Conservation (phyloP, 2,797 vertebrate species). For the Catharus ustulatus region DNA sequence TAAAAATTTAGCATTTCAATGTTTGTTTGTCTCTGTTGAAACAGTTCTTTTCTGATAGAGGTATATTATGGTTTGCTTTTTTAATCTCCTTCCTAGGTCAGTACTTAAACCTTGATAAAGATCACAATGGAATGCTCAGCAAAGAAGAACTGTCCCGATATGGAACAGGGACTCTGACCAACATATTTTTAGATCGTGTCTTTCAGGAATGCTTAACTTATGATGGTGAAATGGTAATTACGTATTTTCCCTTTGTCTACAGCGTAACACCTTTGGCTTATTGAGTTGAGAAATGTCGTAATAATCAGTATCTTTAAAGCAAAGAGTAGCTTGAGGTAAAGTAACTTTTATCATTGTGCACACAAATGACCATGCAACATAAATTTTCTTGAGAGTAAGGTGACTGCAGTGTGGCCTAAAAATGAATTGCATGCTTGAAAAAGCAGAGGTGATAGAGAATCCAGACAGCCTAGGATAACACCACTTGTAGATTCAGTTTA, state of each 20-base stretch:
- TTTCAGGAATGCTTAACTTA: slow-evolving; percentile 99
- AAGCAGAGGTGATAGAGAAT: background rate
- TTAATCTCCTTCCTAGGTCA: slow-evolving; percentile 81
- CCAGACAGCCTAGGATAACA: background rate
- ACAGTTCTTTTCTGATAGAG: background rate
- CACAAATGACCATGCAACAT: background rate
- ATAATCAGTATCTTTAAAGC: background rate
- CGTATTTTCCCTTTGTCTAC: background rate
- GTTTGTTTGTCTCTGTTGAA: background rate
- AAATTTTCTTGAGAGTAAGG: background rate
- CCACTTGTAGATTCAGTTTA: background rate
- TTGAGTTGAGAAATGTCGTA: background rate
- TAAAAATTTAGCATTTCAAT: background rate
- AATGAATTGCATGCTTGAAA: background rate
- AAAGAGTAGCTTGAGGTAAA: background rate
- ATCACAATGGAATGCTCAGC: slow-evolving; percentile 99
- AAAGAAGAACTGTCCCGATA: slow-evolving; percentile 98
- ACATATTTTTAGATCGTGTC: slow-evolving; percentile 93
- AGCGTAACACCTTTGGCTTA: background rate
- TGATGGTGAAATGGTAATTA: slow-evolving; percentile 95
- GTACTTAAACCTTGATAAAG: slow-evolving; percentile 97
- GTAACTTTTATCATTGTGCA: background rate
- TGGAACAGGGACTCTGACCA: slow-evolving; percentile 94
- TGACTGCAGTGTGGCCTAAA: background rate
- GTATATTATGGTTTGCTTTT: background rate